These are phyloP conservation scores for Melanotaenia nigrans DNA, from an alignment of 2,797 vertebrate species.

Conservation along the genomic window DNA sequence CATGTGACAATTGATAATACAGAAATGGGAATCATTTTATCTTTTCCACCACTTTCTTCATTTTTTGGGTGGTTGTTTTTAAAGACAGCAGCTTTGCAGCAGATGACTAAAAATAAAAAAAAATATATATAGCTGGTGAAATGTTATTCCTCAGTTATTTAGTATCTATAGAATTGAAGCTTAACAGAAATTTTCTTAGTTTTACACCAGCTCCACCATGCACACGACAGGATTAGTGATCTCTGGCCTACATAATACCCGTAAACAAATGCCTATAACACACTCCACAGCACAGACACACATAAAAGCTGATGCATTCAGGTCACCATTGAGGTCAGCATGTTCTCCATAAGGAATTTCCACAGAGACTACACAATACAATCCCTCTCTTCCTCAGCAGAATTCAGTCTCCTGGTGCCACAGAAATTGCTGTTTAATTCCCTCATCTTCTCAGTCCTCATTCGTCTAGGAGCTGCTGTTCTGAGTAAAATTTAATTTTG, in stretches of 20 bases:
- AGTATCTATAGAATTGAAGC: neutral
- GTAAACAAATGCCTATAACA: slow-evolving; percentile 53
- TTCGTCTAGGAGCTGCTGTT: neutral
- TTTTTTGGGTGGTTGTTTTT: neutral
- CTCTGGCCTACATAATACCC: slow-evolving; percentile 9
- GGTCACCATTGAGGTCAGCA: slow-evolving; percentile 60
- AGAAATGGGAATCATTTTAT: neutral
- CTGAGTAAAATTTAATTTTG: neutral
- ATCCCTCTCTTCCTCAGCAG: slow-evolving; percentile 36
- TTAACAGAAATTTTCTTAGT: slow-evolving; percentile 1
- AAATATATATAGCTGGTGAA: neutral
- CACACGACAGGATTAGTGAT: slow-evolving; percentile 41
- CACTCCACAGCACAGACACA: slow-evolving; percentile 44
- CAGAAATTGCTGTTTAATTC: slow-evolving; percentile 14
- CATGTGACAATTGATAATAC: neutral
- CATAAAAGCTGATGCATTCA: slow-evolving; percentile 59
- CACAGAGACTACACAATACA: slow-evolving; percentile 43
- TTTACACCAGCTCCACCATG: slow-evolving; percentile 22
- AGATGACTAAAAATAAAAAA: neutral
- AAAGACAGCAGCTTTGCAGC: neutral
- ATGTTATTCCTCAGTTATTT: neutral
- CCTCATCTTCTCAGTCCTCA: slow-evolving; percentile 6
- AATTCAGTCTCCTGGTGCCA: slow-evolving; percentile 25
- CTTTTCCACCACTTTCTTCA: no score
- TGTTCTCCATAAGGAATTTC: slow-evolving; percentile 67